Evolutionary conservation across 1,140 invertebrate genomes (phyloP).

Genomic region (Bombus consobrinus): DNA sequence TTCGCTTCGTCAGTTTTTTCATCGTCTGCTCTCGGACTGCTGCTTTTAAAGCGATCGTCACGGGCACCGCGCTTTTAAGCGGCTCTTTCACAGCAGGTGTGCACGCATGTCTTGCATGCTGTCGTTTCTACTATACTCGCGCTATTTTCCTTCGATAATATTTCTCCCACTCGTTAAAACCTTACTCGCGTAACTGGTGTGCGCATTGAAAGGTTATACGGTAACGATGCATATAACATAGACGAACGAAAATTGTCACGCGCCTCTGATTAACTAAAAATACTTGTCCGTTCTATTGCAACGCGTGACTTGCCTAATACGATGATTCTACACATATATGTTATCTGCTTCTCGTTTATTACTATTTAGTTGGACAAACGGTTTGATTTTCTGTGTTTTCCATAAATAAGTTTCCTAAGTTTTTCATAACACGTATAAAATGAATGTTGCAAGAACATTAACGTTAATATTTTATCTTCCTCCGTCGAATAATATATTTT

Average conservation of each 20-base stretch:
- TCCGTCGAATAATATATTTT: too few species aligned
- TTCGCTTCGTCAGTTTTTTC: conserved; percentile 75
- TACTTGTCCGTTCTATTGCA: neutral
- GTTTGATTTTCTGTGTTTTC: too few species aligned
- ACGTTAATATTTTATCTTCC: neutral
- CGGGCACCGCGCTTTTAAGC: conserved; percentile 70
- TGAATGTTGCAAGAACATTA: neutral
- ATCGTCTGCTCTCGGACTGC: conserved; percentile 72
- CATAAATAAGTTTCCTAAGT: too few species aligned
- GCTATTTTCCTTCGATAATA: conserved; percentile 6
- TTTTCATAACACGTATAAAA: neutral
- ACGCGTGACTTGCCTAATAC: too few species aligned
- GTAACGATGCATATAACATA: neutral
- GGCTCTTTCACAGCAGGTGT: conserved; percentile 68
- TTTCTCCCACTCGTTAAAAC: neutral
- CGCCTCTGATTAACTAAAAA: neutral
- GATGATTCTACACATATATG: too few species aligned
- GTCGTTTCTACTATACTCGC: neutral
- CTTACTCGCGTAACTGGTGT: too few species aligned
- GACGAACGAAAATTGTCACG: neutral
- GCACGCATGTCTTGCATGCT: conserved; percentile 43
- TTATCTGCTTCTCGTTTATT: too few species aligned
- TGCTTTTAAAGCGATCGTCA: conserved; percentile 73
- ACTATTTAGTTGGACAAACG: too few species aligned
- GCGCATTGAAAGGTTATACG: neutral